A percentile compares a stretch with the other conserved stretches of the same genome.
phyloP scores from a whole-genome alignment of 2,888 invertebrate species.

The Hoplodrina ambigua region DNA sequence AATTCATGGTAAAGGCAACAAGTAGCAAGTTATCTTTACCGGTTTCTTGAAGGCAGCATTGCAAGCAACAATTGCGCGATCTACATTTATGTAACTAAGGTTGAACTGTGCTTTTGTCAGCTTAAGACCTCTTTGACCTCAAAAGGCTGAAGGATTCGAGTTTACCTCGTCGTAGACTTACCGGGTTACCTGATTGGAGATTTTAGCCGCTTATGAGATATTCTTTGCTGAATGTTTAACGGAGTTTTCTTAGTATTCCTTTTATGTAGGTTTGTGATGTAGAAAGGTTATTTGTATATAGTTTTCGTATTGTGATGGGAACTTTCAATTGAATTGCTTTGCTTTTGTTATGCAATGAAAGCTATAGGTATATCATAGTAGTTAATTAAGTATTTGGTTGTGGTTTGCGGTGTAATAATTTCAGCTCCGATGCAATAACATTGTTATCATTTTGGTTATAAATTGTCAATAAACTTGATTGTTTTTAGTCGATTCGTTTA shows the following conservation, averaged over 20 bases:
- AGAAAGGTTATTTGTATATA: neutral
- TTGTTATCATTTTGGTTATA: neutral
- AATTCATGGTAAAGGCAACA: slow-evolving; percentile 55
- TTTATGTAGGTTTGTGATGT: neutral
- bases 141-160: slow-evolving; percentile 21
- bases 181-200: slow-evolving; percentile 28
- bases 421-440: neutral
- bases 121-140: slow-evolving; percentile 49
- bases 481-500: neutral
- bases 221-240: neutral
- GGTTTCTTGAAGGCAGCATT: slow-evolving; percentile 34
- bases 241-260: slow-evolving; percentile 7
- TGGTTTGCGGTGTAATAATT: slow-evolving; percentile 23
- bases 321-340: neutral
- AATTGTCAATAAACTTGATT: neutral
- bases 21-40: slow-evolving; percentile 46
- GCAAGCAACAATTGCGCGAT: slow-evolving; percentile 42
- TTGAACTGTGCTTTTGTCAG: slow-evolving; percentile 28
- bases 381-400: slow-evolving; percentile 1
- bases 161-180: slow-evolving; percentile 28
- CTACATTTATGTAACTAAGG: slow-evolving; percentile 43
- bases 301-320: neutral
- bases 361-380: neutral
- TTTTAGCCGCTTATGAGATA: slow-evolving; percentile 11
- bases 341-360: neutral